phyloP scores from a whole-genome alignment of 2,888 invertebrate genomes.

The Eumacrocentrus americanus region DNA sequence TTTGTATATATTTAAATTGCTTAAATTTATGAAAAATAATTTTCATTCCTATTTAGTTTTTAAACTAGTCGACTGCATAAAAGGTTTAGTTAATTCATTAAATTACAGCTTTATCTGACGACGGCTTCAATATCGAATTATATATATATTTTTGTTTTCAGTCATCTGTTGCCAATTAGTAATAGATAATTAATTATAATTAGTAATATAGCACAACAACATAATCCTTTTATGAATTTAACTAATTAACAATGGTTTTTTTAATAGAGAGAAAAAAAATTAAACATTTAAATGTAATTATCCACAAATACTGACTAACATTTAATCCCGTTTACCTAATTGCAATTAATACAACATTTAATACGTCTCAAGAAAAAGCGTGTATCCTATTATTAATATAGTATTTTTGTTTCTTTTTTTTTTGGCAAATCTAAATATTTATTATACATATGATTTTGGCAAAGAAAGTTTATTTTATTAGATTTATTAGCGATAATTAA shows the following conservation, averaged over 20 bases:
- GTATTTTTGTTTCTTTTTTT: slow-evolving; percentile 16
- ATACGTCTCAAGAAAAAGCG: too few species aligned
- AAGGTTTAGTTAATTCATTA: background rate
- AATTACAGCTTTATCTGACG: background rate
- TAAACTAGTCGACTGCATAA: background rate
- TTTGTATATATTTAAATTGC: slow-evolving; percentile 35
- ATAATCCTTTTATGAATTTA: background rate
- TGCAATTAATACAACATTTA: too few species aligned
- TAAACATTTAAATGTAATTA: too few species aligned
- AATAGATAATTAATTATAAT: background rate
- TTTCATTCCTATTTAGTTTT: slow-evolving; percentile 15
- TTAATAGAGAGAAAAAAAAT: background rate
- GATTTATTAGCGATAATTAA: slow-evolving; percentile 19
- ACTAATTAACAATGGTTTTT: background rate
- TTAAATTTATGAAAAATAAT: slow-evolving; percentile 35
- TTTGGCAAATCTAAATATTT: slow-evolving; percentile 22
- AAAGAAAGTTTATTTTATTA: slow-evolving; percentile 10
- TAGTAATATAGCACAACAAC: background rate
- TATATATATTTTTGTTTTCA: slow-evolving; percentile 20
- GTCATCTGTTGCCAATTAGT: background rate
- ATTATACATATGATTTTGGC: slow-evolving; percentile 24
- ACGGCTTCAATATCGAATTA: too few species aligned
- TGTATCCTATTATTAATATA: too few species aligned
- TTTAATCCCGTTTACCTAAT: too few species aligned
- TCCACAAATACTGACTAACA: too few species aligned